These are phyloP conservation scores for Diplodus sargus DNA, from an alignment of 2,797 vertebrate species.

Conservation along the genomic window DNA sequence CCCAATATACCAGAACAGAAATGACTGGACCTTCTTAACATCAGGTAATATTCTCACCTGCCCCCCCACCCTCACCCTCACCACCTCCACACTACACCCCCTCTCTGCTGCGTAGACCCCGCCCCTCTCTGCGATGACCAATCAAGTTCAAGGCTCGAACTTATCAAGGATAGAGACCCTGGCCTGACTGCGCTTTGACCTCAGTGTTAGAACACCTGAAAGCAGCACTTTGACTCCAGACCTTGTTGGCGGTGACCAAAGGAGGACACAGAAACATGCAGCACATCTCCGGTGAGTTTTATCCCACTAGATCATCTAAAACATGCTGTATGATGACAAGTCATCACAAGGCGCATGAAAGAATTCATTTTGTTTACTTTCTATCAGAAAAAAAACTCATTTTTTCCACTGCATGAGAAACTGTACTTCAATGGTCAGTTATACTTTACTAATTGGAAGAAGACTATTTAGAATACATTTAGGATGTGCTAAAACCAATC, in stretches of 20 bases:
- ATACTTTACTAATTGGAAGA: not conserved
- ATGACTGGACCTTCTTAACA: not conserved
- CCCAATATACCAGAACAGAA: not conserved
- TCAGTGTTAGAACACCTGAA: conserved; percentile 28
- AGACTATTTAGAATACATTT: not conserved
- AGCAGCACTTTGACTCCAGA: conserved; percentile 29
- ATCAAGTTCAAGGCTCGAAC: conserved; percentile 67
- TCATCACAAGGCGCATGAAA: not conserved
- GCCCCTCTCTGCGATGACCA: conserved; percentile 64
- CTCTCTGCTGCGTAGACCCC: conserved; percentile 34
- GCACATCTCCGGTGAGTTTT: conserved; percentile 69
- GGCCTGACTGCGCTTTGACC: conserved; percentile 3
- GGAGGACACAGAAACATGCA: conserved; percentile 48
- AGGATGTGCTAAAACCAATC: not conserved
- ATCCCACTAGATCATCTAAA: not conserved
- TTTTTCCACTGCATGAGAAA: not conserved
- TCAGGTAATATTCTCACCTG: conserved; percentile 49
- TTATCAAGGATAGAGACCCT: conserved; percentile 30
- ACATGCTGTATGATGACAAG: not conserved
- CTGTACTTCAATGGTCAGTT: not conserved
- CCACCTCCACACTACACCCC: conserved; percentile 2
- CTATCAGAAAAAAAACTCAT: not conserved
- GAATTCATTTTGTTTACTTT: not conserved
- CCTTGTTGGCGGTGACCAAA: conserved; percentile 6
- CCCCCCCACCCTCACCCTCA: not conserved